Evolutionary conservation across 1,140 invertebrate genomes (phyloP).

Genomic region (Heliothis subflexa): DNA sequence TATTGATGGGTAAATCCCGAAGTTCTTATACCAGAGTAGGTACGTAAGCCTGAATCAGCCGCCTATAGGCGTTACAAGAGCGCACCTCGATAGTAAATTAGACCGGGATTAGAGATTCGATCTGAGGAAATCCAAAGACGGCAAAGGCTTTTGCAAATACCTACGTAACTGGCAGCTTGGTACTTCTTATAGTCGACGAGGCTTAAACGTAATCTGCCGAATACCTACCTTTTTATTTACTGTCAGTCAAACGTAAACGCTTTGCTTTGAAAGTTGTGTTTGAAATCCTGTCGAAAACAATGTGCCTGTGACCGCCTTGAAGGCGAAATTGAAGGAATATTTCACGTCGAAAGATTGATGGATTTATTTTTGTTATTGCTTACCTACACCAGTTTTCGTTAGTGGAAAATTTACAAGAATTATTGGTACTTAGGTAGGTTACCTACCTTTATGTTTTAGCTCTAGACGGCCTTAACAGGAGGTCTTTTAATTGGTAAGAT

Average conservation of each 20-base stretch:
- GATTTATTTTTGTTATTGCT: background rate
- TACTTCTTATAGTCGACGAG: background rate
- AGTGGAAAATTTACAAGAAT: too few species aligned
- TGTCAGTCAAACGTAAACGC: constrained; percentile 51
- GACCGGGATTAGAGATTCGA: constrained; percentile 51
- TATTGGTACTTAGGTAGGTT: too few species aligned
- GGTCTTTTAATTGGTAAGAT: too few species aligned
- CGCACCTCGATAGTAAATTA: constrained; percentile 55
- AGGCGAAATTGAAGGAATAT: too few species aligned
- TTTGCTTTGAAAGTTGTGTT: constrained; percentile 45
- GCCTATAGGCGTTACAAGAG: constrained; percentile 8
- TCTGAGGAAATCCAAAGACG: constrained; percentile 46
- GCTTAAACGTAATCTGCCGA: constrained; percentile 26
- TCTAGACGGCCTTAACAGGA: too few species aligned
- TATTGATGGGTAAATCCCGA: background rate
- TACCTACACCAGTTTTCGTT: background rate
- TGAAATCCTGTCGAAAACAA: constrained; percentile 40
- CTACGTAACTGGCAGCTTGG: background rate
- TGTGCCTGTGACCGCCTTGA: background rate
- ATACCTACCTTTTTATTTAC: constrained; percentile 48
- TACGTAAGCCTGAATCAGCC: constrained; percentile 45
- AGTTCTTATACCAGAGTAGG: background rate
- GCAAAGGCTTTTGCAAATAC: constrained; percentile 17
- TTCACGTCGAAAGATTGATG: too few species aligned
- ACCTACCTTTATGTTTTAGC: too few species aligned